Conservation (phyloP, 2,888 invertebrate species). For the Amiota minor region DNA sequence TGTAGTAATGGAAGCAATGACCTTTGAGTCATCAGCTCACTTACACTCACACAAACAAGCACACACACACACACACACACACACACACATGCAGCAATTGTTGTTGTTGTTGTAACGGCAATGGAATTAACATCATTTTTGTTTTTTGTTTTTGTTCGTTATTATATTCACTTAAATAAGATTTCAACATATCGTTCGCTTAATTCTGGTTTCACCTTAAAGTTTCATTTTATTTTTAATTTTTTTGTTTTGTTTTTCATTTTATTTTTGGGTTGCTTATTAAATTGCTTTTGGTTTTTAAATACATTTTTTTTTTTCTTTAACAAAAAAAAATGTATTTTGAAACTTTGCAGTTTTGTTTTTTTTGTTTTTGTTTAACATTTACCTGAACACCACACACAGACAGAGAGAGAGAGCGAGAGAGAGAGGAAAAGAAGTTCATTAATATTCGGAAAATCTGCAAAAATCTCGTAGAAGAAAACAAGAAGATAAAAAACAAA, state of each 20-base stretch:
- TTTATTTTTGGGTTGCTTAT: conserved; percentile 1
- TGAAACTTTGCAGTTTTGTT: background rate
- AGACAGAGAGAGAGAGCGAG: background rate
- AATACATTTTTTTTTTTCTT: conserved; percentile 15
- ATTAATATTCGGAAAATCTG: too few species aligned
- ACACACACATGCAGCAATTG: background rate
- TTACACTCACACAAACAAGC: conserved; percentile 39
- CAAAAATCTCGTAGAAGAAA: background rate
- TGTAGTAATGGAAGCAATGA: conserved; percentile 61
- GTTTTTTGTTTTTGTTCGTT: background rate
- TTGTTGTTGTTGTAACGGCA: background rate
- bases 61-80: conserved; percentile 32
- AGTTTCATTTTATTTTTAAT: background rate
- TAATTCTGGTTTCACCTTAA: conserved; percentile 16
- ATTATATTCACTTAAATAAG: conserved; percentile 8
- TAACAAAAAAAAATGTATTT: background rate
- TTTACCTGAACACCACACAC: background rate
- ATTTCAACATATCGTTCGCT: conserved; percentile 3
- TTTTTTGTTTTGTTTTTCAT: background rate
- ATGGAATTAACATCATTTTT: conserved; percentile 6
- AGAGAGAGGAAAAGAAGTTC: background rate
- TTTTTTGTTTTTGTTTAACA: background rate
- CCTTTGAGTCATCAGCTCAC: conserved; percentile 54
- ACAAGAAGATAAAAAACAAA: conserved; percentile 10
- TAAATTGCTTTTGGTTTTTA: conserved; percentile 10